phyloP scores from a whole-genome alignment of 1,140 invertebrate genomes.

The Plodia interpunctella region DNA sequence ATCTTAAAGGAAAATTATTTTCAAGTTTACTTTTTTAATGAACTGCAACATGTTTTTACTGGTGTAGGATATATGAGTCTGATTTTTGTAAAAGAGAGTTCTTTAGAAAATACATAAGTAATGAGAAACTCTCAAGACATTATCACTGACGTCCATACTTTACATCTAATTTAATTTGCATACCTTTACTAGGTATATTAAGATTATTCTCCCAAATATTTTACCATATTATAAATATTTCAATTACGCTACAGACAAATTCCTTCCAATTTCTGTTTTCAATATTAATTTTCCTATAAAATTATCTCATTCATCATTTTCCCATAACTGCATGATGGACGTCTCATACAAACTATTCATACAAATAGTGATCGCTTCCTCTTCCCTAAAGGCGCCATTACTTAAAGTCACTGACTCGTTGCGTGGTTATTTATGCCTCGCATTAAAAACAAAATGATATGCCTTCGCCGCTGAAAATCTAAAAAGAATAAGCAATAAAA shows the following conservation, averaged over 20 bases:
- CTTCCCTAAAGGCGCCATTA: constrained; percentile 66
- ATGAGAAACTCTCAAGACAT: no score
- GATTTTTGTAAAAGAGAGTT: no score
- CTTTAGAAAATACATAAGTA: no score
- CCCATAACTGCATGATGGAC: constrained; percentile 9
- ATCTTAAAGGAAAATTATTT: background rate
- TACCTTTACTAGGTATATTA: no score
- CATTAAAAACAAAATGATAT: constrained; percentile 77
- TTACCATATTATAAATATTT: no score
- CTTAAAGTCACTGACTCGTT: constrained; percentile 57
- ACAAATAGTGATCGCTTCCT: constrained; percentile 51
- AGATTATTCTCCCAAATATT: no score
- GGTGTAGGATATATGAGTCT: no score
- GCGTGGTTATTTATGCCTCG: constrained; percentile 66
- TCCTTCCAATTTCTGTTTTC: background rate
- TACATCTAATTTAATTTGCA: no score
- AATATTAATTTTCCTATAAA: background rate
- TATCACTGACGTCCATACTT: no score
- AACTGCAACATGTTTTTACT: no score
- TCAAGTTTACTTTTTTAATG: no score
- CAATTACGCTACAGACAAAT: no score
- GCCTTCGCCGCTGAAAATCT: constrained; percentile 75
- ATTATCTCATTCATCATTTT: background rate
- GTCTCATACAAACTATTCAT: constrained; percentile 15
- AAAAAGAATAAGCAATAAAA: constrained; percentile 78